These are phyloP conservation scores for Sphyrna mokarran DNA, from an alignment of 2,113 vertebrate genomes.

Conservation along the genomic window DNA sequence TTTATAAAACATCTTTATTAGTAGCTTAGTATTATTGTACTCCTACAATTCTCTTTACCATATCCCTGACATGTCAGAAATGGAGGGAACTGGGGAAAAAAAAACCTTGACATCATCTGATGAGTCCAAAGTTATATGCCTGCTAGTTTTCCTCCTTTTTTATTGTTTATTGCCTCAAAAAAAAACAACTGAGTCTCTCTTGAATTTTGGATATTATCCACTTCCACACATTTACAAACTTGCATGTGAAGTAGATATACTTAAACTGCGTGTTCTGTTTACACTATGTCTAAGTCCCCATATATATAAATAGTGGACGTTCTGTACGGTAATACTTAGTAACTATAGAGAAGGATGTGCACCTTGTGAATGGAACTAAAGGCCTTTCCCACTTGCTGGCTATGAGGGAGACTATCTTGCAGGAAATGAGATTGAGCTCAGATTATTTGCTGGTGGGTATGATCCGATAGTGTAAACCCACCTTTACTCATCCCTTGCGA, in stretches of 20 bases:
- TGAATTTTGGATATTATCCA: not conserved
- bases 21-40: not conserved
- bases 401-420: not conserved
- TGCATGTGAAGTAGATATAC: not conserved
- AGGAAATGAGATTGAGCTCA: not conserved
- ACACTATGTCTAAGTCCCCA: too few relatives aligned
- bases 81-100: not conserved
- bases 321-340: too few relatives aligned
- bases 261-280: not conserved
- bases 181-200: not conserved
- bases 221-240: not conserved
- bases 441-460: not conserved
- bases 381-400: not conserved
- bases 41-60: not conserved
- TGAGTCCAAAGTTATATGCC: not conserved
- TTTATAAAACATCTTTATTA: not conserved
- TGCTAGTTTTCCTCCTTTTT: not conserved
- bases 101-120: not conserved
- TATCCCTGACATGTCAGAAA: not conserved
- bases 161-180: not conserved
- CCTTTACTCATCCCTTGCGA: not conserved
- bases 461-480: not conserved
- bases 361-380: too few relatives aligned
- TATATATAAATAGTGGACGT: too few relatives aligned
- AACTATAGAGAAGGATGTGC: too few relatives aligned